A percentile compares a stretch with the other conserved stretches of the same genome.
Evolutionary conservation across 2,888 invertebrate species (phyloP).

Genomic region (Balanococcus diminutus): DNA sequence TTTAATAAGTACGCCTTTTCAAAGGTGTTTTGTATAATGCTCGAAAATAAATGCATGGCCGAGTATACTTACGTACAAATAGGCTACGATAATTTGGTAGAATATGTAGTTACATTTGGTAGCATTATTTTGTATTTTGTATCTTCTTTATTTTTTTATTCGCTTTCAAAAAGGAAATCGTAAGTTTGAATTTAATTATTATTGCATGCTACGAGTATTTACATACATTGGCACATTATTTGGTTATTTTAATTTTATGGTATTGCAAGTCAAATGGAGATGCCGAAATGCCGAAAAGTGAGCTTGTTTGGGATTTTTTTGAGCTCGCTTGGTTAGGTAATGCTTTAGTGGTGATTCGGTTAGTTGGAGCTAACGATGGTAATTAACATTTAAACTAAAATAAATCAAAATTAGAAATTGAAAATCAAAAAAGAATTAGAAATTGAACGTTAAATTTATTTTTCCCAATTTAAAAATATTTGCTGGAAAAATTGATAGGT

Average conservation of each 20-base stretch:
- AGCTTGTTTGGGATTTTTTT: not conserved
- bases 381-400: too few species aligned
- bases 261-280: not conserved
- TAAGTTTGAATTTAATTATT: slow-evolving; percentile 36
- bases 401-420: too few species aligned
- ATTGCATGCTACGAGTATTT: slow-evolving; percentile 30
- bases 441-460: too few species aligned
- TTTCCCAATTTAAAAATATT: too few species aligned
- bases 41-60: not conserved
- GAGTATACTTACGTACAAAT: not conserved
- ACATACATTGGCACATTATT: slow-evolving; percentile 48
- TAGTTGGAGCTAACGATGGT: too few species aligned
- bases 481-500: too few species aligned
- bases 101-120: slow-evolving; percentile 21
- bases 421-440: too few species aligned
- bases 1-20: too few species aligned
- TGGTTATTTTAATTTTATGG: slow-evolving; percentile 48
- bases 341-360: too few species aligned
- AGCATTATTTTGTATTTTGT: slow-evolving; percentile 24
- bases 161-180: slow-evolving; percentile 50
- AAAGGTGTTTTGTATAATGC: not conserved
- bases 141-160: slow-evolving; percentile 18
- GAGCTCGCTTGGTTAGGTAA: too few species aligned
- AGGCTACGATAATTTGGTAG: not conserved
- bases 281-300: not conserved